These are phyloP conservation scores for Notodromas monacha DNA, from an alignment of 2,888 invertebrate genomes.

Conservation along the genomic window DNA sequence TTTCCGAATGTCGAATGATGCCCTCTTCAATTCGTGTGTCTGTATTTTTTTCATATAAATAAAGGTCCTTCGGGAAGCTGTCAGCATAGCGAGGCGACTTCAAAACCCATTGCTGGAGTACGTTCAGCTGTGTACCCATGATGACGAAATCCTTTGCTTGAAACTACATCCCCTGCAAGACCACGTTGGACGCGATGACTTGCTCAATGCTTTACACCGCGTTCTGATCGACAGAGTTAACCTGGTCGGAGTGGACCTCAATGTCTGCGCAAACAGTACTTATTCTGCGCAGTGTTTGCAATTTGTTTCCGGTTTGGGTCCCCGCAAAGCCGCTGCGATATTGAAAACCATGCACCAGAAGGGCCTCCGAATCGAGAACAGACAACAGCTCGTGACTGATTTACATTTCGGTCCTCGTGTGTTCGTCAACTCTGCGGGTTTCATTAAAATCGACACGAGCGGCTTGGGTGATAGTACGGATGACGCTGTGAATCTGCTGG, in stretches of 20 bases:
- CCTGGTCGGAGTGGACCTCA: slow-evolving; percentile 91
- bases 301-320: slow-evolving; percentile 85
- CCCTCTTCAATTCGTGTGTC: too few relatives aligned
- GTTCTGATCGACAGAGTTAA: slow-evolving; percentile 78
- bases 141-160: slow-evolving; percentile 81
- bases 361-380: slow-evolving; percentile 63
- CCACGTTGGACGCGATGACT: slow-evolving; percentile 35
- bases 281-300: slow-evolving; percentile 66
- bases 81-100: slow-evolving; percentile 59
- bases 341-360: slow-evolving; percentile 31
- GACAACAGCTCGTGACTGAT: slow-evolving; percentile 71
- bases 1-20: too few relatives aligned
- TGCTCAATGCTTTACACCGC: slow-evolving; percentile 46
- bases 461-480: too few relatives aligned
- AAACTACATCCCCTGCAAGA: slow-evolving; percentile 42
- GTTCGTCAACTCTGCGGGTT: slow-evolving; percentile 94
- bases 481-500: slow-evolving; percentile 74
- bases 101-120: slow-evolving; percentile 90
- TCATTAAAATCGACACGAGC: slow-evolving; percentile 93
- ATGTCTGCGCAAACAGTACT: slow-evolving; percentile 56
- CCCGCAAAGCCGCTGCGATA: slow-evolving; percentile 61
- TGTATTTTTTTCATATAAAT: too few relatives aligned
- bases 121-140: slow-evolving; percentile 72
- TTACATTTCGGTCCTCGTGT: slow-evolving; percentile 95
- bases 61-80: slow-evolving; percentile 65